phyloP scores from a whole-genome alignment of 1,140 invertebrate species.

The Sitophilus oryzae region DNA sequence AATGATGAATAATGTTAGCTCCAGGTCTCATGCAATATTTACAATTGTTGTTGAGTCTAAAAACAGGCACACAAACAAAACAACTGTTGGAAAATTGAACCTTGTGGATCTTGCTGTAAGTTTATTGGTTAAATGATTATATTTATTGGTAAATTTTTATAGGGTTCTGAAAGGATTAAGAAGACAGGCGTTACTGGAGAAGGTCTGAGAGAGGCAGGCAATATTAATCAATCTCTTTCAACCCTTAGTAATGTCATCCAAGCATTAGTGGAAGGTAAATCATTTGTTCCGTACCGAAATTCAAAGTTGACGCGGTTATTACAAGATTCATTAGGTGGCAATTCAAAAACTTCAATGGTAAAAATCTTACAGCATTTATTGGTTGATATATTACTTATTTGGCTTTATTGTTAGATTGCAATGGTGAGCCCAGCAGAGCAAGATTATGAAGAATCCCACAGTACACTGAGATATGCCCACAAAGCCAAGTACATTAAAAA shows the following conservation, averaged over 20 bases:
- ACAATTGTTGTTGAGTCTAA: slow-evolving; percentile 95
- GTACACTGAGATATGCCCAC: slow-evolving; percentile 93
- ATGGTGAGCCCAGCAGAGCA: slow-evolving; percentile 93
- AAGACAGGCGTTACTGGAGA: slow-evolving; percentile 88
- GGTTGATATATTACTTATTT: background rate
- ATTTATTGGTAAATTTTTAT: slow-evolving; percentile 8
- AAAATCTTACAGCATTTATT: slow-evolving; percentile 11
- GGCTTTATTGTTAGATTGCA: slow-evolving; percentile 53
- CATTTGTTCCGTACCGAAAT: slow-evolving; percentile 91
- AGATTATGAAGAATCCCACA: slow-evolving; percentile 97
- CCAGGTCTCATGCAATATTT: slow-evolving; percentile 97
- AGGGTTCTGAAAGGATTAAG: slow-evolving; percentile 80
- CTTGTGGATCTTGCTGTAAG: slow-evolving; percentile 66
- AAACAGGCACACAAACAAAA: slow-evolving; percentile 66
- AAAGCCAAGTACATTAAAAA: slow-evolving; percentile 98
- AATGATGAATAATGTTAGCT: slow-evolving; percentile 98
- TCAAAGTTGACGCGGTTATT: slow-evolving; percentile 88
- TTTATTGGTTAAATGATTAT: slow-evolving; percentile 4
- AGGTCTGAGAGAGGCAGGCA: slow-evolving; percentile 87
- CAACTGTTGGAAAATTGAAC: slow-evolving; percentile 68
- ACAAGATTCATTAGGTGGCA: slow-evolving; percentile 92
- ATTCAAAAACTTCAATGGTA: slow-evolving; percentile 92
- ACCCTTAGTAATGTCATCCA: slow-evolving; percentile 94
- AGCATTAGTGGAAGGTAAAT: slow-evolving; percentile 89
- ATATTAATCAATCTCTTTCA: slow-evolving; percentile 92